Evolutionary conservation across 2,113 vertebrate genomes (phyloP).

Genomic region (Hypocryptadius cinnamomeus): DNA sequence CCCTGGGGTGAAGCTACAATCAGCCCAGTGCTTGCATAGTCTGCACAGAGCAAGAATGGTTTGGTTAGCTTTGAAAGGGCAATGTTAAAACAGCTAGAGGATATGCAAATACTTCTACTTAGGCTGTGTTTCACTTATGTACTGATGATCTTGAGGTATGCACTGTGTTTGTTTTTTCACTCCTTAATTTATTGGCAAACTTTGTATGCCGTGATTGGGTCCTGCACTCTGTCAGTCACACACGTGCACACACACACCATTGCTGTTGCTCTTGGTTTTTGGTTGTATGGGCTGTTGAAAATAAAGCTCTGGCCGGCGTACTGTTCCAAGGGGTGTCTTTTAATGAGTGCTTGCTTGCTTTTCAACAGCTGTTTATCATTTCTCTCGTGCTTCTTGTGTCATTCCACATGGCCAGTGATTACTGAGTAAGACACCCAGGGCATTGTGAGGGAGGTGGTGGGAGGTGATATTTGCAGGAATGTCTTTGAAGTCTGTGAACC

Average conservation of each 20-base stretch:
- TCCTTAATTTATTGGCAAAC: slow-evolving; percentile 40
- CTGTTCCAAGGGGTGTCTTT: not conserved
- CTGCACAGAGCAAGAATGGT: not conserved
- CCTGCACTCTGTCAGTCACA: not conserved
- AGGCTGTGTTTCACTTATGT: not conserved
- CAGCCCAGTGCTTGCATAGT: not conserved
- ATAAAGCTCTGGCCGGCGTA: slow-evolving; percentile 34
- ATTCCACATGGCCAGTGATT: not conserved
- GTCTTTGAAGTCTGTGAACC: not conserved
- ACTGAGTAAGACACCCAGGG: not conserved
- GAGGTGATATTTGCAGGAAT: not conserved
- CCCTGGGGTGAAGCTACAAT: not conserved
- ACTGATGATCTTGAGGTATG: slow-evolving; percentile 34
- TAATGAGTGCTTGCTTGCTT: not conserved
- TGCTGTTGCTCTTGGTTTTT: slow-evolving; percentile 40
- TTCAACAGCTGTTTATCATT: not conserved
- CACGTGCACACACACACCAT: not conserved
- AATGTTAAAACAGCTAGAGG: not conserved
- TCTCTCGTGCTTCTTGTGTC: not conserved
- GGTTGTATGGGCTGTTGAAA: slow-evolving; percentile 30
- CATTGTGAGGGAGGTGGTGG: not conserved
- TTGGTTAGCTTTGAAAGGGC: slow-evolving; percentile 15
- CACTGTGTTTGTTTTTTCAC: slow-evolving; percentile 30
- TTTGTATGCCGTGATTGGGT: not conserved
- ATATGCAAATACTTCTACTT: slow-evolving; percentile 28